Base-by-base conservation (phyloP, 2,113 vertebrate genomes). In the Passerina amoena region DNA sequence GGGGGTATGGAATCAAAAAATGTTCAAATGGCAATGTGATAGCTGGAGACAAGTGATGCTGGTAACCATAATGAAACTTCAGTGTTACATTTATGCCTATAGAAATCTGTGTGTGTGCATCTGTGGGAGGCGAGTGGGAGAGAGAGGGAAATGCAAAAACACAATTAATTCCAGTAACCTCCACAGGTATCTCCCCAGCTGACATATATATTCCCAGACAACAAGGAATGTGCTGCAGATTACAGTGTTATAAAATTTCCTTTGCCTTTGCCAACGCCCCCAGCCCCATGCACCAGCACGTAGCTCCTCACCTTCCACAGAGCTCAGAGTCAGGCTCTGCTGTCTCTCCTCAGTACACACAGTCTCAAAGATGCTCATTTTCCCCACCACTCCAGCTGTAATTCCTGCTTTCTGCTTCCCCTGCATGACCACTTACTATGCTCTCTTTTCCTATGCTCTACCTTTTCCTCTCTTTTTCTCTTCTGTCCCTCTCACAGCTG, bases 381-480 rank as follows among this genome's bases (percentile, higher is more conserved):
- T 16, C 50, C n/a, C 22, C 2, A 1, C 28, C 6, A 17, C 20
- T 33, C 33, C 25, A 53, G 4, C 25, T 1, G 0, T 37, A 45
- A 15, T 23, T 72, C 54, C 73, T 23, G 18, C 37, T 80, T 91
- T 80, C n/a, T 48, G 2, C 37, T 77, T 83, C 33, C 30, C 5
- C 18, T 77, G 10, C 19, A 6, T 11, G 18, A 37, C 11, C 21
- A n/a, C 45, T 9, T 1, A 2, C n/a, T 38, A 11, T 1, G 0
- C 15, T 75, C 22, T 53, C 27, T 86, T 69, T 56, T 72, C 60
- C n/a, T 24, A 7, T 15, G n/a, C n/a, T 59, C 14, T 16, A 24
- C 22, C 30, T 86, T 70, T 60, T 61, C 44, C 65, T 64, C 22
- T 24, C 22, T 54, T 33, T 9, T 92, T 40, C 45, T 76, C 33